These are phyloP conservation scores for Eospalax fontanierii DNA, from an alignment of 2,797 vertebrate species.

Conservation along the genomic window DNA sequence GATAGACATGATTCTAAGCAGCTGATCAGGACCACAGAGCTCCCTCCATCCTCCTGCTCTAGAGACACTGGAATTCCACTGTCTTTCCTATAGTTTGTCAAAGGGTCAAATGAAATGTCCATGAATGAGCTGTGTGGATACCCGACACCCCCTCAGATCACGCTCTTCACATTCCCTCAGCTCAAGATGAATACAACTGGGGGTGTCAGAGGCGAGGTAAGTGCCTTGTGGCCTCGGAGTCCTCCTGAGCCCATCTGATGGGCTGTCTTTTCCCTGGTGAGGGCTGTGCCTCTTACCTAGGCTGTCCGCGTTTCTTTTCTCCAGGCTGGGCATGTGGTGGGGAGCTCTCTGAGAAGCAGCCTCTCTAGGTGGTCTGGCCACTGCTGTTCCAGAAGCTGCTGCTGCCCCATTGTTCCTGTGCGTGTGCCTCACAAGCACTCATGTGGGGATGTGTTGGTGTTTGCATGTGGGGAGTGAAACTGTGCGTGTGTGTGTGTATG, in stretches of 20 bases:
- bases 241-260: constrained; percentile 48
- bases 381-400: not conserved
- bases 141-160: not conserved
- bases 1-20: too few relatives aligned
- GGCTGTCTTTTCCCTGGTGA: constrained; percentile 41
- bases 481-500: not conserved
- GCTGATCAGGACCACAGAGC: too few relatives aligned
- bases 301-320: constrained; percentile 58
- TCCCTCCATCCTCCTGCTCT: too few relatives aligned
- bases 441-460: not conserved
- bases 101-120: not conserved
- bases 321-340: not conserved
- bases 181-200: constrained; percentile 7
- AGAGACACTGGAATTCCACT: too few relatives aligned
- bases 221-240: constrained; percentile 47
- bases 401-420: not conserved
- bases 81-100: too few relatives aligned
- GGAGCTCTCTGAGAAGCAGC: not conserved
- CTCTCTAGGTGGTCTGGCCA: constrained; percentile 36
- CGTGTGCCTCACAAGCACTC: not conserved
- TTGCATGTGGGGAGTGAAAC: too few relatives aligned
- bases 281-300: not conserved
- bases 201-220: not conserved
- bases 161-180: not conserved
- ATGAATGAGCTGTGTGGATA: not conserved